Percentiles rank a stretch among this genome's conserved stretches.
Conservation (phyloP, 2,797 vertebrate species). For the Clarias platycephalus region DNA sequence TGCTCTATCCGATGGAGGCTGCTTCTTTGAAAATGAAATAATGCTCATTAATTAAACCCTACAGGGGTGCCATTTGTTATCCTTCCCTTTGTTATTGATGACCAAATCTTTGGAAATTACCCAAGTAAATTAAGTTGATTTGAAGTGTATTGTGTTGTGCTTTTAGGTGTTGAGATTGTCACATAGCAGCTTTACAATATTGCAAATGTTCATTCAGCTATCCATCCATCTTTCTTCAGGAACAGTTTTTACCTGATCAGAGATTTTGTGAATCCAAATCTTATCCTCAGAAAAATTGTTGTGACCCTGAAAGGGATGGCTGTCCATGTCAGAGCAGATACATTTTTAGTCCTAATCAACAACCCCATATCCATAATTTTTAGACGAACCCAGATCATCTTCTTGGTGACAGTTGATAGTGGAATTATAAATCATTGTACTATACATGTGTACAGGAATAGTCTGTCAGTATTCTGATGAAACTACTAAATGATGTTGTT, state of each 20-base stretch:
- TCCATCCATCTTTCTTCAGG: background rate
- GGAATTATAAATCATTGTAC: background rate
- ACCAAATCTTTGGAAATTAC: background rate
- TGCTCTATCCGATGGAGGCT: constrained; percentile 41
- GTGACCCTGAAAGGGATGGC: background rate
- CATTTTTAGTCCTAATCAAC: background rate
- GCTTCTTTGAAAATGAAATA: constrained; percentile 3
- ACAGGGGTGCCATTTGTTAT: background rate
- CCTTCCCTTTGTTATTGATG: background rate
- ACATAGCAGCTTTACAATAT: background rate
- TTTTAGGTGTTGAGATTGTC: background rate
- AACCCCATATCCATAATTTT: too few relatives aligned
- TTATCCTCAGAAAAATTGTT: background rate
- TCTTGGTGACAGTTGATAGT: background rate
- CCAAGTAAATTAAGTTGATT: background rate
- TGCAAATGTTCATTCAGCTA: background rate
- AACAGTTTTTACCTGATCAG: background rate
- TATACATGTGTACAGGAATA: background rate
- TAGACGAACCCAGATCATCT: background rate
- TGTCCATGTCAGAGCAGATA: background rate
- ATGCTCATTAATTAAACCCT: constrained; percentile 14
- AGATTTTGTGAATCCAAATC: background rate
- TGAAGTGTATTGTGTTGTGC: background rate
- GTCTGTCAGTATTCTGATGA: background rate
- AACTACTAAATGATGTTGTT: background rate